Evolutionary conservation across 2,888 invertebrate genomes (phyloP), one percentile per base, ranked within the genome.

Genomic region (Ormia ochracea): DNA sequence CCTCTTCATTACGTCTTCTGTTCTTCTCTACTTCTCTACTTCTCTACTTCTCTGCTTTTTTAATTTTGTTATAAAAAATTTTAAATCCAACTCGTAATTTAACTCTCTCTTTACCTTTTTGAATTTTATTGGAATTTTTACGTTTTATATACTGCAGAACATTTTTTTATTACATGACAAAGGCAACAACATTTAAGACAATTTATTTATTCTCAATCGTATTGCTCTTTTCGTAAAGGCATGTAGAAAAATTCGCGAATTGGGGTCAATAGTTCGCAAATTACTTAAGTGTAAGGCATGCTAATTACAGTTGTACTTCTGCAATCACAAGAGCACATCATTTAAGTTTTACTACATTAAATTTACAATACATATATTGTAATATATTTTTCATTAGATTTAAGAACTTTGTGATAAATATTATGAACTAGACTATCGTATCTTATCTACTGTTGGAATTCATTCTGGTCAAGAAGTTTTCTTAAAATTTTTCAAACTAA

Each of bases 61-160:
- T 9, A n/a, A n/a, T 70, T 48, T 36, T 19, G 50, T 70, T 70
- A 26, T 70, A 45, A 26, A 68, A 70, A 59, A 58, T 26, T 69
- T 69, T 45, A 69, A 58, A 36, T 33, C 10, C 7, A 6, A 23
- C 10, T 56, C n/a, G 45, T 23, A 17, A 17, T 59, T 58, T 69
- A 36, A 0, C 9, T n/a, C 23, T 61, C 1, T 36, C 5, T 36
- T 19, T 21, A 21, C 1, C n/a, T 12, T 7, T 38, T 23, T 9
- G n/a, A 9, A 4, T 7, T 58, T 17, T n/a, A n/a, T n/a, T n/a
- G n/a, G n/a, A n/a, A n/a, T n/a, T n/a, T n/a, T n/a, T n/a, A n/a
- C n/a, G n/a, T 38, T 38, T 7, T 33, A 38, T 14, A 19, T 12
- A 21, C 54, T 12, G 21, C 19, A 21, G 21, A 21, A 33, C 14